Percentiles rank a stretch among this genome's conserved stretches.
These are phyloP conservation scores for Sus cebifrons DNA, from an alignment of 2,797 vertebrate genomes.

Conservation along the genomic window DNA sequence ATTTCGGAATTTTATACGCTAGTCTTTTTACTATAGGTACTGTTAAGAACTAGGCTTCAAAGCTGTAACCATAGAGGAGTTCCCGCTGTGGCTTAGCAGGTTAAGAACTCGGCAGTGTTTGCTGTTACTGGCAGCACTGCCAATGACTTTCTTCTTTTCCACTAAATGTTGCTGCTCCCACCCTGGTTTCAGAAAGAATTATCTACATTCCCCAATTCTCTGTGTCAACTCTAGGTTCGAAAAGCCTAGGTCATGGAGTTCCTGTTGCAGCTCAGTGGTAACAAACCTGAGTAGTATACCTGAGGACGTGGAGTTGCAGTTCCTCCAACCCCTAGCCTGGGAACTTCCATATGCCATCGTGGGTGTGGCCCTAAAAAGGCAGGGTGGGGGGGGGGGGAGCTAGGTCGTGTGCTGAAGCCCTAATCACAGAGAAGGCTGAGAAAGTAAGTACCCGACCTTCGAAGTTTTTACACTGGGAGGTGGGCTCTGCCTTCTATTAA, in stretches of 20 bases:
- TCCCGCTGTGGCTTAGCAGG: no score
- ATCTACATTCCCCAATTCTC: background rate
- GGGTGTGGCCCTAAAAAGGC: no score
- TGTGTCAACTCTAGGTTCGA: background rate
- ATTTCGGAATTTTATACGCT: slow-evolving; percentile 53
- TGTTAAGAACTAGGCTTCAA: slow-evolving; percentile 31
- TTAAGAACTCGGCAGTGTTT: background rate
- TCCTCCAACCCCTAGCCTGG: no score
- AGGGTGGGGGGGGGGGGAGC: no score
- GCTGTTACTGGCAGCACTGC: background rate
- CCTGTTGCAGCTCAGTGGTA: no score
- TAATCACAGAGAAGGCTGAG: slow-evolving; percentile 18
- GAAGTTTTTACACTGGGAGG: background rate
- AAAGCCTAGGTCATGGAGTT: background rate
- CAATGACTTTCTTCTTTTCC: background rate
- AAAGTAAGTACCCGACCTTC: background rate
- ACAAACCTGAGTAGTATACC: no score
- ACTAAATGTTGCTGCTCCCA: background rate
- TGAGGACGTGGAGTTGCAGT: no score
- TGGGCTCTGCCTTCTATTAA: background rate
- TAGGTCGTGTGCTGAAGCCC: background rate
- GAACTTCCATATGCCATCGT: no score
- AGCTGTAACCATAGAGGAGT: background rate
- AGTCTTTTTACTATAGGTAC: slow-evolving; percentile 33
- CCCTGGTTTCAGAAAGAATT: slow-evolving; percentile 42